Conservation (phyloP, 2,113 vertebrate species). For the Origma solitaria region DNA sequence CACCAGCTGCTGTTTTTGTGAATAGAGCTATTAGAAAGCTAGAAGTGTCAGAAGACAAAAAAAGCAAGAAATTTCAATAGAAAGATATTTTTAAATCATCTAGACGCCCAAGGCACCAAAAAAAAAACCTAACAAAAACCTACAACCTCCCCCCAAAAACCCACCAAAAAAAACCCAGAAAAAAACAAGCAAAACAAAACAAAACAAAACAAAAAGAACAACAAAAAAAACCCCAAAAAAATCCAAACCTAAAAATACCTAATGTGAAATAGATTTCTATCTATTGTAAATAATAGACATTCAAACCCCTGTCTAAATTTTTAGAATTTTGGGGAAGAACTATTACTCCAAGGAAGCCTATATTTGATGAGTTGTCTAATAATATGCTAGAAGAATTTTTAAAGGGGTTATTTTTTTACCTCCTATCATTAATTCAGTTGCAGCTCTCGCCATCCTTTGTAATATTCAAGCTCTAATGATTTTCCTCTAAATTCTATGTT, state of each 20-base stretch:
- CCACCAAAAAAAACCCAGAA: too few relatives aligned
- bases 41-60: slow-evolving; percentile 22
- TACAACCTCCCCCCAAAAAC: background rate
- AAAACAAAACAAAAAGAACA: background rate
- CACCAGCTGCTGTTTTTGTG: background rate
- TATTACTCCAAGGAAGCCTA: slow-evolving; percentile 2
- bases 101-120: background rate
- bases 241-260: background rate
- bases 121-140: background rate
- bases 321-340: background rate
- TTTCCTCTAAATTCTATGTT: background rate
- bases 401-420: slow-evolving; percentile 11
- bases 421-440: background rate
- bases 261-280: background rate
- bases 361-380: slow-evolving; percentile 11
- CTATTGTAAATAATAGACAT: background rate
- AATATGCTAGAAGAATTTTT: background rate
- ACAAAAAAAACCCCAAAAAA: too few relatives aligned
- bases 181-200: background rate
- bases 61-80: background rate
- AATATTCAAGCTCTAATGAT: background rate
- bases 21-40: slow-evolving; percentile 22
- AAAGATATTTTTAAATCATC: background rate
- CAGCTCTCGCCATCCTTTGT: background rate
- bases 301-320: background rate